Conservation (phyloP, 2,113 vertebrate species). For the Mobula hypostoma region DNA sequence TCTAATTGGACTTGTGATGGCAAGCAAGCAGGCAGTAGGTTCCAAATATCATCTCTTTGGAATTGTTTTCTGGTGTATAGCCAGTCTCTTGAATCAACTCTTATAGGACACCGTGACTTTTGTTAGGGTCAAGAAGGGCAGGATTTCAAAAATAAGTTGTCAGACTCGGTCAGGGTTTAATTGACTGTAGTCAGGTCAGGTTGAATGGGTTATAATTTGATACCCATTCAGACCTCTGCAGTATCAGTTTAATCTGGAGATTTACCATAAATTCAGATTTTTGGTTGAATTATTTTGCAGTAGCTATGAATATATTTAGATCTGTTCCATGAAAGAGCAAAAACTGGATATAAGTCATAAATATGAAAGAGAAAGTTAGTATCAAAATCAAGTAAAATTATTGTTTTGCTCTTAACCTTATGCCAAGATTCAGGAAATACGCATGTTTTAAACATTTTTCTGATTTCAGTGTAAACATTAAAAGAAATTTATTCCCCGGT, state of each 20-base stretch:
- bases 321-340: neutral
- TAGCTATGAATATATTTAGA: neutral
- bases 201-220: no score
- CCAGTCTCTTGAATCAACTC: no score
- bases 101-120: no score
- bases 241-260: neutral
- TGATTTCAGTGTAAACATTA: neutral
- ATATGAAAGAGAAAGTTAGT: neutral
- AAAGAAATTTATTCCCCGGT: neutral
- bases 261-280: neutral
- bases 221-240: neutral
- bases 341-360: neutral
- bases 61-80: no score
- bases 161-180: no score
- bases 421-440: no score
- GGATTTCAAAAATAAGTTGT: no score
- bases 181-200: no score
- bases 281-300: neutral
- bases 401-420: neutral
- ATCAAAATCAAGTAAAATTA: neutral
- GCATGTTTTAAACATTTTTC: neutral
- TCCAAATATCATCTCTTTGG: no score
- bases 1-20: no score
- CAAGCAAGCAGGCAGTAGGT: no score
- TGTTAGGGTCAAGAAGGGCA: no score